Conservation (phyloP, 2,888 invertebrate genomes). For the Metacarcinus magister region DNA sequence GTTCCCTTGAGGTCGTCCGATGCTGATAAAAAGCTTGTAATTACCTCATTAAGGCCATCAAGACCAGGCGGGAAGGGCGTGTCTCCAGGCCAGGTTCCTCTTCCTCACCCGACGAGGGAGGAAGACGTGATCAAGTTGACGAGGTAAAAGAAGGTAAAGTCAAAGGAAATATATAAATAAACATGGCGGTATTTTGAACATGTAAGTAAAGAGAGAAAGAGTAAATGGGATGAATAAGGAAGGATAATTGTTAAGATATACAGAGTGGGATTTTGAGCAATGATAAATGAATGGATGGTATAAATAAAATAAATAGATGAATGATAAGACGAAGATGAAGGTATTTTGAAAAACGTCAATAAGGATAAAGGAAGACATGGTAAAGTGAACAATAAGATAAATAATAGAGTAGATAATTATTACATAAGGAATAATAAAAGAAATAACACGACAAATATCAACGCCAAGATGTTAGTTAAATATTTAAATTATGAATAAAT, state of each 20-base stretch:
- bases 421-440: no score
- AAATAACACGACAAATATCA: no score
- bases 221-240: neutral
- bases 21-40: neutral
- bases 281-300: no score
- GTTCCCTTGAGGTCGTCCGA: neutral
- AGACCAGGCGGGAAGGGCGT: constrained; percentile 16
- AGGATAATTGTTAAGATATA: no score
- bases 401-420: no score
- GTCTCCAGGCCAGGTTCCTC: neutral
- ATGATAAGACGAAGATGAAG: no score
- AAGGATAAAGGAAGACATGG: no score
- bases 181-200: neutral
- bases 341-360: no score
- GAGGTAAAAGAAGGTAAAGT: neutral
- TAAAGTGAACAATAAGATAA: no score
- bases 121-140: neutral
- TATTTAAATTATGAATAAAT: neutral
- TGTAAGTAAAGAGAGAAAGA: neutral
- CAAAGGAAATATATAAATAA: neutral
- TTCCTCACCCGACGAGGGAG: neutral
- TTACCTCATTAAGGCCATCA: constrained; percentile 45
- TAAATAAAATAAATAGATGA: no score
- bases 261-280: no score
- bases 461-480: neutral